A percentile compares a stretch with the other conserved stretches of the same genome.
Conservation (phyloP, 2,888 invertebrate species). For the Cerastis leucographa region DNA sequence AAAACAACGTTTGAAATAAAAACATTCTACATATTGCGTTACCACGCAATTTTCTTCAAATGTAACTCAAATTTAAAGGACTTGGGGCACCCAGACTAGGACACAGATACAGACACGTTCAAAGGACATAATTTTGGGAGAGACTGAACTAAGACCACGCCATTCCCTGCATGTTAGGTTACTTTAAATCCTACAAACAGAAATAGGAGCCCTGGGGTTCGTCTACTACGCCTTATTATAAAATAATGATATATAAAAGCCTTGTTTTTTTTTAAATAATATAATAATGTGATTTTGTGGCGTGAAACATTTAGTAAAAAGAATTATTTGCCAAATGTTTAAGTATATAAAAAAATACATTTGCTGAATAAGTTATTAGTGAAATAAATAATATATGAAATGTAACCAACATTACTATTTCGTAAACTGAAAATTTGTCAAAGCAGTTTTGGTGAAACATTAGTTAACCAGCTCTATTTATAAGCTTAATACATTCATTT, state of each 20-base stretch:
- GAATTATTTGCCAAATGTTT: not conserved
- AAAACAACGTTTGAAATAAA: not conserved
- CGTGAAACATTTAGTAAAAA: not conserved
- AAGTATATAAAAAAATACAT: not conserved
- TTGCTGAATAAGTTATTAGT: not conserved
- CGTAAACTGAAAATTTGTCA: not conserved
- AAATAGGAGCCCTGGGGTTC: too few relatives aligned
- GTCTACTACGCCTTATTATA: too few relatives aligned
- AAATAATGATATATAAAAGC: too few relatives aligned
- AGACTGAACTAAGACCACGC: too few relatives aligned
- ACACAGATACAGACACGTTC: too few relatives aligned
- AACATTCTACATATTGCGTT: not conserved
- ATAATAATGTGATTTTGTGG: too few relatives aligned
- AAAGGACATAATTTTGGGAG: too few relatives aligned
- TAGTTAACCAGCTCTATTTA: not conserved
- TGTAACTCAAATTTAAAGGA: not conserved
- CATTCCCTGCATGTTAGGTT: too few relatives aligned
- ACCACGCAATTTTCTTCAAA: not conserved
- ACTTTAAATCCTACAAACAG: too few relatives aligned
- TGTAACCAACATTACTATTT: too few relatives aligned
- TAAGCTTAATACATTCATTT: constrained; percentile 5
- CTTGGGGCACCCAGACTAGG: not conserved
- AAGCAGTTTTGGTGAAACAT: not conserved
- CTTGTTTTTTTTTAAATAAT: too few relatives aligned
- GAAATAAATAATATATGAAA: not conserved